These are phyloP conservation scores for Amphilophus citrinellus DNA, from an alignment of 2,113 vertebrate genomes.

Conservation along the genomic window DNA sequence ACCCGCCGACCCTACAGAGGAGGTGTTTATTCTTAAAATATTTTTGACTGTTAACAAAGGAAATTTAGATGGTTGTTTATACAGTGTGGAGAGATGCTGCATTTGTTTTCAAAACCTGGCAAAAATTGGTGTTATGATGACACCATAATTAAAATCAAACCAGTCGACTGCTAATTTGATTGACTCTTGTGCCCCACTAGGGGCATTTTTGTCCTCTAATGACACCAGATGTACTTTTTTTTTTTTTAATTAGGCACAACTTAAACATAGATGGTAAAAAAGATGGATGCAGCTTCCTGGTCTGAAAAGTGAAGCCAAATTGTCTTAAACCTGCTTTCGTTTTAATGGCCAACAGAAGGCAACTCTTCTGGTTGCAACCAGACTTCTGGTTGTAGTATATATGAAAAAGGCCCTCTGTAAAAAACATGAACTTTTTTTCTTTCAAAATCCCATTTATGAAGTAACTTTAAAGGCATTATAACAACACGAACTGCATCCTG, in stretches of 20 bases:
- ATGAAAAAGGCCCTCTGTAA: not conserved
- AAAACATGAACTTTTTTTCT: not conserved
- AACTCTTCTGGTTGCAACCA: not conserved
- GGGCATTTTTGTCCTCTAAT: not conserved
- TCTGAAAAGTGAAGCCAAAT: not conserved
- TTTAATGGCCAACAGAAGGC: not conserved
- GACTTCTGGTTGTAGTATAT: not conserved
- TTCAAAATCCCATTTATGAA: not conserved
- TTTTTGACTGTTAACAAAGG: not conserved
- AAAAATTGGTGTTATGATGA: not conserved
- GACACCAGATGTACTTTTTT: not conserved
- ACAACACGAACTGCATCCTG: not conserved
- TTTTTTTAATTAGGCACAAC: not conserved
- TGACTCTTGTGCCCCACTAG: not conserved
- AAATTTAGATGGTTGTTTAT: not conserved
- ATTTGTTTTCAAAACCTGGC: not conserved
- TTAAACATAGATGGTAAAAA: not conserved
- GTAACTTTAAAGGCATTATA: not conserved
- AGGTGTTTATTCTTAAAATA: not conserved
- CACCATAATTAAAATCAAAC: not conserved
- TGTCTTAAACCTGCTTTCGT: not conserved
- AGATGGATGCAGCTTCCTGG: not conserved
- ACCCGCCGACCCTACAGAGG: conserved; percentile 80
- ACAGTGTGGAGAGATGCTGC: not conserved
- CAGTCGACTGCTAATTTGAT: not conserved